phyloP scores from a whole-genome alignment of 1,140 invertebrate genomes.

The Ctenoplectra terminalis region DNA sequence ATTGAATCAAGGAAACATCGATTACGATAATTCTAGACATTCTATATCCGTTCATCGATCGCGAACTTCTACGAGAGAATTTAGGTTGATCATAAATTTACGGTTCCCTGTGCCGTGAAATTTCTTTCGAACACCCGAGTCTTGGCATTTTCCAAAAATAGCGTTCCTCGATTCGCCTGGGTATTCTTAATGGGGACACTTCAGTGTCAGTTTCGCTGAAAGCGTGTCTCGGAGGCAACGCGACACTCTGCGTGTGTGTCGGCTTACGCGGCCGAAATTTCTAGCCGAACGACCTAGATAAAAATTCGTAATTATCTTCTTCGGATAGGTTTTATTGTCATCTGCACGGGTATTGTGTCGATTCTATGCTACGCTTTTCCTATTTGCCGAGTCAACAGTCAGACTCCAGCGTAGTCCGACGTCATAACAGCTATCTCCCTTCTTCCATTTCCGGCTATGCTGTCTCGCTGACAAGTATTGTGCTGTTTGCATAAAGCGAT shows the following conservation, averaged over 20 bases:
- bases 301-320: constrained; percentile 49
- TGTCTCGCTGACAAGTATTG: constrained; percentile 69
- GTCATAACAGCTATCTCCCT: constrained; percentile 66
- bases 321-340: constrained; percentile 49
- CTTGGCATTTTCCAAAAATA: constrained; percentile 17
- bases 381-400: constrained; percentile 69
- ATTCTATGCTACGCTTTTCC: constrained; percentile 53
- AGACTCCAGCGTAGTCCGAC: constrained; percentile 44
- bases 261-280: neutral
- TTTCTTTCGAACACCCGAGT: neutral
- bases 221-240: neutral
- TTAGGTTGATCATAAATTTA: neutral
- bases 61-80: neutral
- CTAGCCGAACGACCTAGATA: neutral
- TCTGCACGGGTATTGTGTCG: constrained; percentile 27
- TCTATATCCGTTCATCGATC: neutral
- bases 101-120: neutral
- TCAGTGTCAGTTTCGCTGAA: constrained; percentile 4
- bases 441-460: constrained; percentile 66
- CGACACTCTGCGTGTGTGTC: neutral
- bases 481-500: constrained; percentile 69
- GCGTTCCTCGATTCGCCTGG: neutral
- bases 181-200: neutral
- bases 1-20: no score
- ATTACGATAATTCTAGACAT: neutral